Evolutionary conservation across 2,888 invertebrate genomes (phyloP).

Genomic region (Amphipoea oculea): DNA sequence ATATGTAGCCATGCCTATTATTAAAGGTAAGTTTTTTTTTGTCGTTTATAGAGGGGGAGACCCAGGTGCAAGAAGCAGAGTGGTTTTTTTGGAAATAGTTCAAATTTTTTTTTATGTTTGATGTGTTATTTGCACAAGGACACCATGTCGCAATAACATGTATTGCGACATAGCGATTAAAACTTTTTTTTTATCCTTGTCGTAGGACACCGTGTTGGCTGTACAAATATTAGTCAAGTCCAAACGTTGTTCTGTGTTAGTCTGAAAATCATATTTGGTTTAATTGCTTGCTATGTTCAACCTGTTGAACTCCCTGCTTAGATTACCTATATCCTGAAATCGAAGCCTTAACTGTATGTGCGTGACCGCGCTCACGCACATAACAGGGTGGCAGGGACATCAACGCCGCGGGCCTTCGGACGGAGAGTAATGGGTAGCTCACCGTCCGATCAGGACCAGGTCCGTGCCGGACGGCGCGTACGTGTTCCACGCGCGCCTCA

Average conservation of each 20-base stretch:
- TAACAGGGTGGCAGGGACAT: too few relatives aligned
- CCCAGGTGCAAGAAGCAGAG: fast-evolving
- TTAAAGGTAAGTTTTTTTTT: constrained; percentile 43
- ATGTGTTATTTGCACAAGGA: not conserved
- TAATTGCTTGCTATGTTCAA: too few relatives aligned
- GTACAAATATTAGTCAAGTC: not conserved
- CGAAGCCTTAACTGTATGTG: too few relatives aligned
- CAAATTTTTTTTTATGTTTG: not conserved
- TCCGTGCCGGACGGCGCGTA: too few relatives aligned
- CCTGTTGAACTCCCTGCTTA: too few relatives aligned
- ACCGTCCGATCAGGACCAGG: too few relatives aligned
- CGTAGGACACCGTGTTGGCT: not conserved
- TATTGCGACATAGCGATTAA: not conserved
- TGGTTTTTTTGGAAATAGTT: not conserved
- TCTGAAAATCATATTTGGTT: not conserved
- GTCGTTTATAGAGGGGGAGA: too few relatives aligned
- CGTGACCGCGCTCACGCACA: too few relatives aligned
- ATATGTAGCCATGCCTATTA: constrained; percentile 43
- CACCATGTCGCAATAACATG: not conserved
- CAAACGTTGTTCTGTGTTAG: not conserved
- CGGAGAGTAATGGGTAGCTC: too few relatives aligned
- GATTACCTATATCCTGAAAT: too few relatives aligned
- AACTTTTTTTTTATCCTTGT: not conserved
- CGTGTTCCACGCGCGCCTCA: too few relatives aligned
- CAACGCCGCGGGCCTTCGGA: too few relatives aligned